Conservation (phyloP, 1,140 invertebrate species). For the Rhysida immarginata region DNA sequence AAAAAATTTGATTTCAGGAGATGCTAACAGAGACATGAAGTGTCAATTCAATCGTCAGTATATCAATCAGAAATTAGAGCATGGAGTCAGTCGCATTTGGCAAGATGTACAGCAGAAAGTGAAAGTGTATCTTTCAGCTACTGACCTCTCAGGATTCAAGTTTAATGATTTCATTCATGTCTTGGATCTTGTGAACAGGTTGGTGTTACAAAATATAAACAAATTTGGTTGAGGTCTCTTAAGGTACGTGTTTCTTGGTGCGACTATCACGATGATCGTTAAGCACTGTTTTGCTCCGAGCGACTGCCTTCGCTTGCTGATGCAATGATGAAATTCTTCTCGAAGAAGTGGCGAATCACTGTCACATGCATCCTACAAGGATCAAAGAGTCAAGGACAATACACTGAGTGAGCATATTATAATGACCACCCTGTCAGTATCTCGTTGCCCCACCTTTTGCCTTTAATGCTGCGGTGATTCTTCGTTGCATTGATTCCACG, state of each 20-base stretch:
- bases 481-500: too few species aligned
- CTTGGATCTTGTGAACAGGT: constrained; percentile 65
- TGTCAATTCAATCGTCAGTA: constrained; percentile 49
- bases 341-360: background rate
- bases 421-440: too few species aligned
- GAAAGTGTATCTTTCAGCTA: constrained; percentile 53
- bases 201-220: constrained; percentile 7
- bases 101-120: constrained; percentile 88
- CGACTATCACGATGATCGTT: background rate
- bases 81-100: constrained; percentile 73
- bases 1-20: background rate
- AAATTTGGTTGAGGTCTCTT: background rate
- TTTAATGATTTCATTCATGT: constrained; percentile 91
- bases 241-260: background rate
- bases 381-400: too few species aligned
- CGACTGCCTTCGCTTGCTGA: too few species aligned
- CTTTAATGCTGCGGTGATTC: too few species aligned
- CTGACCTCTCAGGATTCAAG: constrained; percentile 64
- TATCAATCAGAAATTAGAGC: constrained; percentile 73
- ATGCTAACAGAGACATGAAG: background rate
- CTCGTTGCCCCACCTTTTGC: too few species aligned
- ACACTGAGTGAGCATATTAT: too few species aligned
- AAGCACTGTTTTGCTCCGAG: background rate
- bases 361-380: background rate
- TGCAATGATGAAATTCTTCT: background rate